A percentile compares a stretch with the other conserved stretches of the same genome.
Evolutionary conservation across 2,888 invertebrate genomes (phyloP).

Genomic region (Ypsolopha scabrella): DNA sequence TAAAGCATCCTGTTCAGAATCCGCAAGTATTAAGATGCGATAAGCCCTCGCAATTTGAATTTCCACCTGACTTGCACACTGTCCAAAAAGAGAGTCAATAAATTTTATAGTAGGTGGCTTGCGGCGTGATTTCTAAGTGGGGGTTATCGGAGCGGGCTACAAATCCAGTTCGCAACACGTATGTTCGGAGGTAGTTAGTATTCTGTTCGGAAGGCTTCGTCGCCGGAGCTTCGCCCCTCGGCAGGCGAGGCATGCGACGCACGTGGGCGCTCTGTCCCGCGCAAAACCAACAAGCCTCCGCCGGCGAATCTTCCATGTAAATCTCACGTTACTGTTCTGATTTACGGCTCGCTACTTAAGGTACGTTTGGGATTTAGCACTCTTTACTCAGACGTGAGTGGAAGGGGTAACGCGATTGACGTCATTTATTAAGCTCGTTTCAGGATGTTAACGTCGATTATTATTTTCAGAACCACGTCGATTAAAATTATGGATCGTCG

Average conservation of each 20-base stretch:
- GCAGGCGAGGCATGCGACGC: slow-evolving; percentile 44
- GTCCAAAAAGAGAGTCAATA: slow-evolving; percentile 55
- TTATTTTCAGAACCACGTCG: too few species aligned
- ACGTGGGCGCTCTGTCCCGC: slow-evolving; percentile 67
- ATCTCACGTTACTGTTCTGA: slow-evolving; percentile 65
- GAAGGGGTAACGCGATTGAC: too few species aligned
- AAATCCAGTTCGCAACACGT: slow-evolving; percentile 60
- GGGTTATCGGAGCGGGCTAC: slow-evolving; percentile 67
- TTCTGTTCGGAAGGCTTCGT: slow-evolving; percentile 27
- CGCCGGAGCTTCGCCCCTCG: slow-evolving; percentile 50
- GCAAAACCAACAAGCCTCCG: slow-evolving; percentile 43
- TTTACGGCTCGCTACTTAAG: slow-evolving; percentile 25
- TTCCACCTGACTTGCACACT: slow-evolving; percentile 33
- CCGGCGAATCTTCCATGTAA: slow-evolving; percentile 62
- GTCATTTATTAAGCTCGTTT: too few species aligned
- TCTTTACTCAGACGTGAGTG: too few species aligned
- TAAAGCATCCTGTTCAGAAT: neutral
- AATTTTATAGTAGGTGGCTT: slow-evolving; percentile 47
- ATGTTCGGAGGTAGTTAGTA: slow-evolving; percentile 62
- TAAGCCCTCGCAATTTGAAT: slow-evolving; percentile 24
- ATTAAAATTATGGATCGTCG: too few species aligned
- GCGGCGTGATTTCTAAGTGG: slow-evolving; percentile 65
- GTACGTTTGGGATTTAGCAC: neutral
- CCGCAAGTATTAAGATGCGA: neutral
- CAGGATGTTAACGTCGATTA: too few species aligned